Evolutionary conservation across 2,888 invertebrate genomes (phyloP).

Genomic region (Geotrupes spiniger): DNA sequence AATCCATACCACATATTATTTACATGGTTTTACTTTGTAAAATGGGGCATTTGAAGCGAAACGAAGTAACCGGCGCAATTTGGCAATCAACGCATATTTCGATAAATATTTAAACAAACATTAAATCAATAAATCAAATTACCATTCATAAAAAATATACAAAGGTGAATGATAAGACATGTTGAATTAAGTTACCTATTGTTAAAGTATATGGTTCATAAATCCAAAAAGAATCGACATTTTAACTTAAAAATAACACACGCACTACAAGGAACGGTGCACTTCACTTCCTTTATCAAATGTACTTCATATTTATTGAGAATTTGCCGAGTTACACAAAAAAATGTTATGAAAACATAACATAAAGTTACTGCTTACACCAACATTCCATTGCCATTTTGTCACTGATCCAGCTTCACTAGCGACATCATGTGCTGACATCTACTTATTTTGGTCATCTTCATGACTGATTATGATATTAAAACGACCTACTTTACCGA

Average conservation of each 20-base stretch:
- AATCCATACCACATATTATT: slow-evolving; percentile 24
- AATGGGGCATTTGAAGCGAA: neutral
- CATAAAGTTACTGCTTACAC: slow-evolving; percentile 45
- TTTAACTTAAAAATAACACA: slow-evolving; percentile 33
- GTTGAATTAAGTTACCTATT: slow-evolving; percentile 50
- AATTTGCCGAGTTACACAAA: slow-evolving; percentile 32
- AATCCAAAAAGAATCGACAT: slow-evolving; percentile 42
- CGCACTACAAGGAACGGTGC: slow-evolving; percentile 34
- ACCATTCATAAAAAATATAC: slow-evolving; percentile 43
- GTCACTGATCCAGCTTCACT: slow-evolving; percentile 42
- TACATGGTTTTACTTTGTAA: slow-evolving; percentile 8
- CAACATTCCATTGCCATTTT: slow-evolving; percentile 54
- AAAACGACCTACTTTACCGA: no score
- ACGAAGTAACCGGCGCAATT: no score
- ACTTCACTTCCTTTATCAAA: slow-evolving; percentile 34
- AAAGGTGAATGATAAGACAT: slow-evolving; percentile 51
- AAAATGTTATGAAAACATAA: slow-evolving; percentile 45
- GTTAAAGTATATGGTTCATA: slow-evolving; percentile 49
- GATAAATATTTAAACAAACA: slow-evolving; percentile 8
- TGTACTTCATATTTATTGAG: slow-evolving; percentile 38
- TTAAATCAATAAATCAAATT: slow-evolving; percentile 40
- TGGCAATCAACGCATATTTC: neutral
- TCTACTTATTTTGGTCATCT: slow-evolving; percentile 19
- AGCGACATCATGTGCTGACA: slow-evolving; percentile 30
- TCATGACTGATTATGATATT: no score